phyloP scores from a whole-genome alignment of 2,888 invertebrate species.

The Cerastis rubricosa region DNA sequence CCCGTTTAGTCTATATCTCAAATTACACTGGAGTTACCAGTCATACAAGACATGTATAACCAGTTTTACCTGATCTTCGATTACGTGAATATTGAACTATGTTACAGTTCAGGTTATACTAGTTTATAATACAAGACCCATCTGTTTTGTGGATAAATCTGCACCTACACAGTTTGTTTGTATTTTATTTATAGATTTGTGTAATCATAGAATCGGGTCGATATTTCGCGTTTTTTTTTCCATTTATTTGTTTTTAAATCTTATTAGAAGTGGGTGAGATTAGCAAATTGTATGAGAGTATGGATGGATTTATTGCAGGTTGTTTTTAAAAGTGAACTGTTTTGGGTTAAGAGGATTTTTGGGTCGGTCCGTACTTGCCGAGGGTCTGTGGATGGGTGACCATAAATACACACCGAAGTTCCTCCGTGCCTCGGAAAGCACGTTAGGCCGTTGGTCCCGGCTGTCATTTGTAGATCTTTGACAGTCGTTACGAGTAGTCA shows the following conservation, averaged over 20 bases:
- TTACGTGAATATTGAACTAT: background rate
- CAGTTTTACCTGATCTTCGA: slow-evolving; percentile 5
- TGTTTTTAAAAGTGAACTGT: background rate
- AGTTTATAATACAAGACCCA: slow-evolving; percentile 42
- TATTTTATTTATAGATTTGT: slow-evolving; percentile 39
- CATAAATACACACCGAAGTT: too few species aligned
- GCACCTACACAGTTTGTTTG: slow-evolving; percentile 34
- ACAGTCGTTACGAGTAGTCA: too few species aligned
- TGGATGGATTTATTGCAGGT: slow-evolving; percentile 6
- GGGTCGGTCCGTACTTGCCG: too few species aligned
- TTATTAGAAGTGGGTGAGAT: slow-evolving; percentile 23
- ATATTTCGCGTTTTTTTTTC: slow-evolving; percentile 12
- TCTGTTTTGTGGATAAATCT: slow-evolving; percentile 52
- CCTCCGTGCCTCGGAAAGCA: too few species aligned
- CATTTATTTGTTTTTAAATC: slow-evolving; percentile 28
- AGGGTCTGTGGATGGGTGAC: too few species aligned
- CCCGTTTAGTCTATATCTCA: slow-evolving; percentile 2
- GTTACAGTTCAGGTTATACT: slow-evolving; percentile 32
- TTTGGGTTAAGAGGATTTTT: background rate
- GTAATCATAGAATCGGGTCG: slow-evolving; percentile 41
- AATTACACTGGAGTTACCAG: slow-evolving; percentile 16
- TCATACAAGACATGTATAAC: background rate
- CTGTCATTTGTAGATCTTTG: too few species aligned
- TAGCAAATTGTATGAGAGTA: slow-evolving; percentile 16
- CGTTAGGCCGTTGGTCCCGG: too few species aligned